phyloP scores from a whole-genome alignment of 1,140 invertebrate species.

The Bombus consobrinus region DNA sequence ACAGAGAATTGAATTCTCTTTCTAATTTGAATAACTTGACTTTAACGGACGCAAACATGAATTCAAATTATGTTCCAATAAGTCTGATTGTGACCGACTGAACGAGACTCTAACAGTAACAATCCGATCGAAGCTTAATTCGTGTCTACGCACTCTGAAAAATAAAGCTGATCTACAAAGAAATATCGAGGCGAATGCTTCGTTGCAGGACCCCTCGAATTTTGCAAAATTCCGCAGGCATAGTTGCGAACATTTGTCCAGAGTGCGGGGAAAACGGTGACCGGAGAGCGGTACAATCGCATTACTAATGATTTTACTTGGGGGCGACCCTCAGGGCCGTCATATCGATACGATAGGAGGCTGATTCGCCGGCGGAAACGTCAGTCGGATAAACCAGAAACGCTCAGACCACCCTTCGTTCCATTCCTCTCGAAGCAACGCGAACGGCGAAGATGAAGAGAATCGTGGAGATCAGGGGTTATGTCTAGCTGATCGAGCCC shows the following conservation, averaged over 20 bases:
- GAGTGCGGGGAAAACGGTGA: slow-evolving; percentile 29
- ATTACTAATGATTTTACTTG: slow-evolving; percentile 80
- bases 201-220: slow-evolving; percentile 13
- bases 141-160: not conserved
- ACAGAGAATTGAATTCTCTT: too few relatives aligned
- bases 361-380: slow-evolving; percentile 73
- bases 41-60: too few relatives aligned
- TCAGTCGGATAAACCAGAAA: slow-evolving; percentile 71
- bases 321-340: slow-evolving; percentile 70
- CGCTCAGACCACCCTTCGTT: slow-evolving; percentile 39
- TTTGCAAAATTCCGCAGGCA: slow-evolving; percentile 55
- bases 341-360: slow-evolving; percentile 78
- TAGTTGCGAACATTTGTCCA: slow-evolving; percentile 30
- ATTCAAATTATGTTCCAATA: too few relatives aligned
- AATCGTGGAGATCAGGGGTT: slow-evolving; percentile 66
- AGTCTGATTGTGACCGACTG: too few relatives aligned
- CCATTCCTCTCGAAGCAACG: slow-evolving; percentile 36
- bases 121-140: not conserved
- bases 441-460: slow-evolving; percentile 8
- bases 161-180: too few relatives aligned
- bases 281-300: slow-evolving; percentile 69
- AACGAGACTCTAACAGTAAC: too few relatives aligned
- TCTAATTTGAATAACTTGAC: too few relatives aligned
- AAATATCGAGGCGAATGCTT: not conserved
- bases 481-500: slow-evolving; percentile 74